Percentiles rank a stretch among this genome's conserved stretches.
These are phyloP conservation scores for Drosophila serrata DNA, from an alignment of 1,140 invertebrate species.

Conservation along the genomic window DNA sequence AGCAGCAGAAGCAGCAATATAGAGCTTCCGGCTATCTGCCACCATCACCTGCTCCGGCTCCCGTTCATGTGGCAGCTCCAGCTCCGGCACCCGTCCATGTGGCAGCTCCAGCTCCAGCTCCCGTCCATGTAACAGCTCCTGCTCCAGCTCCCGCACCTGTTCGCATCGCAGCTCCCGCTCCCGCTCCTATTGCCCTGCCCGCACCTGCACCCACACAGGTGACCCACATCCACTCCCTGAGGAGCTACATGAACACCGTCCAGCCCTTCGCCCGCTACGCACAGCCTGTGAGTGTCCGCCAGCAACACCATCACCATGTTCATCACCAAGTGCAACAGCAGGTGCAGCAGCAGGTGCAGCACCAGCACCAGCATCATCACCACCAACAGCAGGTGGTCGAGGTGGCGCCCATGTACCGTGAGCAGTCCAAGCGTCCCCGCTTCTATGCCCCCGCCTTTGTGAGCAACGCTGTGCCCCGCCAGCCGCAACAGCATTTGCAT, in stretches of 20 bases:
- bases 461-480: constrained; percentile 42
- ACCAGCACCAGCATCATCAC: constrained; percentile 8
- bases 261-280: constrained; percentile 73
- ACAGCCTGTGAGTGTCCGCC: constrained; percentile 40
- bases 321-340: constrained; percentile 26
- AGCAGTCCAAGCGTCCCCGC: constrained; percentile 67
- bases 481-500: constrained; percentile 30
- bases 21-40: constrained; percentile 36
- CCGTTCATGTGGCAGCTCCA: constrained; percentile 1
- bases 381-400: constrained; percentile 47
- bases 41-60: constrained; percentile 5
- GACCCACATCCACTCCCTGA: constrained; percentile 65
- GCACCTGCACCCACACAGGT: constrained; percentile 54
- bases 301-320: constrained; percentile 35
- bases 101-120: constrained; percentile 2
- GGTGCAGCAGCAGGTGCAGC: constrained; percentile 18
- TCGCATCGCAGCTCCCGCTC: constrained; percentile 36
- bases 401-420: constrained; percentile 75
- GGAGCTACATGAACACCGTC: constrained; percentile 77
- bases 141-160: constrained; percentile 1
- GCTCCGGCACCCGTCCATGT: neutral
- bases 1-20: constrained; percentile 22
- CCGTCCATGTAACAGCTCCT: constrained; percentile 1
- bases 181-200: constrained; percentile 20
- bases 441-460: constrained; percentile 71